These are phyloP conservation scores for Brachionus asplanchnoidis DNA, from an alignment of 1,140 invertebrate genomes.

Conservation along the genomic window DNA sequence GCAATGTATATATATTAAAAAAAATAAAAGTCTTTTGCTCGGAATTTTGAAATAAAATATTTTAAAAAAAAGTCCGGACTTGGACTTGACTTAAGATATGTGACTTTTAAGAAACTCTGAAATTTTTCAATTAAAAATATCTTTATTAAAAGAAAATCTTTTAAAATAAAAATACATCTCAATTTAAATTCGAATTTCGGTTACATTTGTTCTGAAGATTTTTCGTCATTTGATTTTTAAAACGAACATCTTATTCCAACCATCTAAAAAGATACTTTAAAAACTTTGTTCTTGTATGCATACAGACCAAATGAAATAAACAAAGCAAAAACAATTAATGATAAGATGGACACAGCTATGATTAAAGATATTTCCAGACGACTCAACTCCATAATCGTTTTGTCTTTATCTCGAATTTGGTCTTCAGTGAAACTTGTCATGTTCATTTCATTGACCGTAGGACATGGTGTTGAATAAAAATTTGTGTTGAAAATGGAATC, in stretches of 20 bases:
- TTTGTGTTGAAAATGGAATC: not conserved
- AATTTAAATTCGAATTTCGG: too few relatives aligned
- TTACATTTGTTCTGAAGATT: not conserved
- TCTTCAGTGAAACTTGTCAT: not conserved
- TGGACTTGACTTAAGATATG: too few relatives aligned
- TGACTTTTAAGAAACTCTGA: too few relatives aligned
- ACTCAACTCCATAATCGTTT: not conserved
- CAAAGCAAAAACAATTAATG: not conserved
- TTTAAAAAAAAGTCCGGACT: too few relatives aligned
- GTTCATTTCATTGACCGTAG: not conserved
- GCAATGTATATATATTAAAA: too few relatives aligned
- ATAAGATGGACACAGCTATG: not conserved
- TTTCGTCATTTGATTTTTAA: not conserved
- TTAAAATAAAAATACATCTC: too few relatives aligned
- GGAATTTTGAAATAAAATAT: too few relatives aligned
- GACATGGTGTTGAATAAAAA: slow-evolving; percentile 9
- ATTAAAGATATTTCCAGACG: not conserved
- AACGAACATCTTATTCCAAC: not conserved
- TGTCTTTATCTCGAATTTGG: not conserved
- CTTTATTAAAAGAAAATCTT: too few relatives aligned
- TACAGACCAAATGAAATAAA: slow-evolving; percentile 15
- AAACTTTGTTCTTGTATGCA: not conserved
- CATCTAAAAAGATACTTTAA: not conserved
- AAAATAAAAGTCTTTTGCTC: too few relatives aligned
- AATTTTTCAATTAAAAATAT: too few relatives aligned